Conservation (phyloP, 2,888 invertebrate genomes). For the Caenorhabditis angaria region DNA sequence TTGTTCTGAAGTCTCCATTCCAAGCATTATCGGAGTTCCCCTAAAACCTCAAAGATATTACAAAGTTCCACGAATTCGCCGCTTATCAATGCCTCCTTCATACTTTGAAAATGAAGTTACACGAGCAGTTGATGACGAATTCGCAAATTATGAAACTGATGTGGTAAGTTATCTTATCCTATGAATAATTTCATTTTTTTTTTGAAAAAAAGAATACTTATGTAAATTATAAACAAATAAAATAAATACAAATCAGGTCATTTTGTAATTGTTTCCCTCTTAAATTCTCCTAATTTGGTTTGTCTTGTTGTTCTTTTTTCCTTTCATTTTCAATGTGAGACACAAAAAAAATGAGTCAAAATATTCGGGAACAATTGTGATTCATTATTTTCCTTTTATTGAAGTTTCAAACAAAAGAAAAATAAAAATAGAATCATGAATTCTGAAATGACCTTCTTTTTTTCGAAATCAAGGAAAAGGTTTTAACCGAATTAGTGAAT, state of each 20-base stretch:
- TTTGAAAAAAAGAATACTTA: slow-evolving; percentile 11
- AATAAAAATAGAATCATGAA: background rate
- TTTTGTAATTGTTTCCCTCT: background rate
- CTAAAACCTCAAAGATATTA: background rate
- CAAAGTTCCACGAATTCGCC: slow-evolving; percentile 20
- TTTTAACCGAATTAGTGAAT: background rate
- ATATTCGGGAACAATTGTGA: background rate
- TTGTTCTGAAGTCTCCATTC: slow-evolving; percentile 8
- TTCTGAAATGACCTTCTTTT: no score
- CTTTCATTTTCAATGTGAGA: background rate
- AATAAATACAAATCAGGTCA: background rate
- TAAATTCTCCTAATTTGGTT: background rate
- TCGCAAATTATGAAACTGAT: slow-evolving; percentile 45
- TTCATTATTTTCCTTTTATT: background rate
- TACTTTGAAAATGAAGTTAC: slow-evolving; percentile 46
- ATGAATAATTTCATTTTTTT: background rate
- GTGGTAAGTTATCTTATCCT: slow-evolving; percentile 33
- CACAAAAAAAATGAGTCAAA: background rate
- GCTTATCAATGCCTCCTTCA: slow-evolving; percentile 32
- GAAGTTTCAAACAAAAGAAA: background rate
- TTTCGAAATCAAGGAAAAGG: background rate
- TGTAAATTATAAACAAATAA: background rate
- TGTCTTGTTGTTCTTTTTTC: slow-evolving; percentile 4
- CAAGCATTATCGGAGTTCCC: background rate
- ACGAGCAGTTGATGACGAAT: slow-evolving; percentile 42